phyloP scores from a whole-genome alignment of 2,113 vertebrate genomes.

The Lepisosteus oculatus region DNA sequence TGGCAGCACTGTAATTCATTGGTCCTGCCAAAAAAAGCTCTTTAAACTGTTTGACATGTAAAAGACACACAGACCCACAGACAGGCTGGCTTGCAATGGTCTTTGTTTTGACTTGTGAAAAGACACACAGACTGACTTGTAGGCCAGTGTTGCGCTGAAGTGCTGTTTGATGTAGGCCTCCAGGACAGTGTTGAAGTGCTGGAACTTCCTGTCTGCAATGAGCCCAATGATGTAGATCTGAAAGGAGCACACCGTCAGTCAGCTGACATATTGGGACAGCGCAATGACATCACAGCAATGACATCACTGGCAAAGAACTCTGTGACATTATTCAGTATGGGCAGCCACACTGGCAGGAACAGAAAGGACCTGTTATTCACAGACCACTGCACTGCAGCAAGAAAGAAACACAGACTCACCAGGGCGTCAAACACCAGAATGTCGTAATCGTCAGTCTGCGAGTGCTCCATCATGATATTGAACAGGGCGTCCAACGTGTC shows the following conservation, averaged over 20 bases:
- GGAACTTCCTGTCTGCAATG: conserved; percentile 95
- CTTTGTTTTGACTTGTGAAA: neutral
- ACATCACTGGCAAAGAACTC: no score
- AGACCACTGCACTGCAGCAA: conserved; percentile 15
- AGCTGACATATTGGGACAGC: neutral
- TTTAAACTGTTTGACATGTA: no score
- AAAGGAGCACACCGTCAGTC: conserved; percentile 16
- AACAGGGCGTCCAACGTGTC: conserved; percentile 93
- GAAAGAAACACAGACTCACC: conserved; percentile 66
- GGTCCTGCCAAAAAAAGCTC: no score
- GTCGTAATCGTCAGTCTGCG: conserved; percentile 87
- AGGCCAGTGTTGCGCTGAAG: conserved; percentile 93
- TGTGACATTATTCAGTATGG: no score
- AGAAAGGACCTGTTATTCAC: neutral
- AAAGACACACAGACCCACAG: neutral
- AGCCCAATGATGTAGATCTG: conserved; percentile 96
- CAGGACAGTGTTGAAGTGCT: conserved; percentile 93
- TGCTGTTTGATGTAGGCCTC: conserved; percentile 98
- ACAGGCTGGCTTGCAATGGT: neutral
- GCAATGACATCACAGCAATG: neutral
- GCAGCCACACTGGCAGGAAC: no score
- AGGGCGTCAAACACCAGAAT: conserved; percentile 97
- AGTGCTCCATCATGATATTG: conserved; percentile 99
- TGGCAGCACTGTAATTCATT: no score
- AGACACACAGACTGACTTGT: conserved; percentile 78